These are phyloP conservation scores for Zygothrica quintamaculata DNA, from an alignment of 2,888 invertebrate species.

Conservation along the genomic window DNA sequence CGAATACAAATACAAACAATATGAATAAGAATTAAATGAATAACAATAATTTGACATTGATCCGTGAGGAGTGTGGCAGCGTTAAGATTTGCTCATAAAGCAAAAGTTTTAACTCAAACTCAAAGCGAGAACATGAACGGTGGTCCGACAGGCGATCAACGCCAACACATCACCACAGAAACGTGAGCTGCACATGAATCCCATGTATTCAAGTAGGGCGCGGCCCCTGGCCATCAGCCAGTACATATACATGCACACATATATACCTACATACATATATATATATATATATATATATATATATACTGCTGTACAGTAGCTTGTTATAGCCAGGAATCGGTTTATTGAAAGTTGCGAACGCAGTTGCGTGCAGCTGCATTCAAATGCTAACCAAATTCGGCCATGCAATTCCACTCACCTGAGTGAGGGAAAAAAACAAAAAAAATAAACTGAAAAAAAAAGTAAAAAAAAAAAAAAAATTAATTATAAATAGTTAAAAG, in stretches of 20 bases:
- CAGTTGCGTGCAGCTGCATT: conserved; percentile 62
- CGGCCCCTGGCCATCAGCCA: conserved; percentile 43
- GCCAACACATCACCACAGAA: conserved; percentile 56
- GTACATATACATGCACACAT: no score
- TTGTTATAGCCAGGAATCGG: conserved; percentile 14
- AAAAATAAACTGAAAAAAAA: no score
- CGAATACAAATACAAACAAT: no score
- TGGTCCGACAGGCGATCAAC: conserved; percentile 74
- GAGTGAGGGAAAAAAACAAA: no score
- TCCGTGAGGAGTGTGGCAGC: conserved; percentile 14
- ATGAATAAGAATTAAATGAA: conserved; percentile 18
- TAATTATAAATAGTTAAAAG: background rate
- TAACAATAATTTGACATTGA: conserved; percentile 39
- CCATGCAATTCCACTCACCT: conserved; percentile 34
- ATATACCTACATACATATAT: no score
- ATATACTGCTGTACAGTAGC: background rate
- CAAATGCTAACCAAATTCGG: conserved; percentile 57
- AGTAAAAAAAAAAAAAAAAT: no score
- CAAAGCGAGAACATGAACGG: conserved; percentile 61
- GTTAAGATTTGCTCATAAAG: conserved; percentile 18
- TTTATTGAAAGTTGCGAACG: conserved; percentile 17
- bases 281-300: background rate
- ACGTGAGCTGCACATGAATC: conserved; percentile 65
- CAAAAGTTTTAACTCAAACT: conserved; percentile 6
- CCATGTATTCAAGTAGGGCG: conserved; percentile 47